Evolutionary conservation across 2,113 vertebrate genomes (phyloP).

Genomic region (Zootoca vivipara): DNA sequence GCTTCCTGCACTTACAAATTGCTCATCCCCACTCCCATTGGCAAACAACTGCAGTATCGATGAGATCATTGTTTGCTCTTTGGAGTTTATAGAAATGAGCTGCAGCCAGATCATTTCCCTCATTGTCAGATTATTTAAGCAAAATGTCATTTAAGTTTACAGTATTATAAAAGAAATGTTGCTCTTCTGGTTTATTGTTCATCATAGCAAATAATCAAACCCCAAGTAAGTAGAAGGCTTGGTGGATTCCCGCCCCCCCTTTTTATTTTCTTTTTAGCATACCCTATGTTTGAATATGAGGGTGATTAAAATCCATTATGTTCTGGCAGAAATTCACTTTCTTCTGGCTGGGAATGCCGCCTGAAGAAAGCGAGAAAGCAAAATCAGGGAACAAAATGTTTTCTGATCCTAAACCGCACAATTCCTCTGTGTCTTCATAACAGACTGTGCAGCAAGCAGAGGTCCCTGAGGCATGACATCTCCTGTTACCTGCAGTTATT

Average conservation of each 20-base stretch:
- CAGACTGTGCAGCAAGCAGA: not conserved
- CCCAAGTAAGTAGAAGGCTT: constrained; percentile 16
- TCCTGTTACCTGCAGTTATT: not conserved
- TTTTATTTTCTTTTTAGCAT: not conserved
- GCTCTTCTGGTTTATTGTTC: constrained; percentile 20
- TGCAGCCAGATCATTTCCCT: constrained; percentile 29
- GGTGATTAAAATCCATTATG: constrained; percentile 29
- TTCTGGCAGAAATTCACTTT: constrained; percentile 35
- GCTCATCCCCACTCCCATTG: not conserved
- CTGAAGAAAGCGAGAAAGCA: not conserved
- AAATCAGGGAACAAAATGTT: constrained; percentile 3
- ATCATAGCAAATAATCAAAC: not conserved
- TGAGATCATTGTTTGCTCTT: constrained; percentile 13
- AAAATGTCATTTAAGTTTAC: constrained; percentile 42
- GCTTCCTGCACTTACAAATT: not conserved
- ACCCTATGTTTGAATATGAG: constrained; percentile 13
- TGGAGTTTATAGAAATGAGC: constrained; percentile 19
- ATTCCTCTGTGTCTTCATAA: not conserved
- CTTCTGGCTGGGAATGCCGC: not conserved
- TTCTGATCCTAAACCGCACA: not conserved
- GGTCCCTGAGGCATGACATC: not conserved
- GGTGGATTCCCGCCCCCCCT: no score
- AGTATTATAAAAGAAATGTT: constrained; percentile 22
- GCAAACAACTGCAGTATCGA: constrained; percentile 7
- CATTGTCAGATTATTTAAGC: constrained; percentile 29